Percentiles rank a stretch among this genome's conserved stretches.
phyloP scores from a whole-genome alignment of 2,113 vertebrate species.

The Lepisosteus osseus region DNA sequence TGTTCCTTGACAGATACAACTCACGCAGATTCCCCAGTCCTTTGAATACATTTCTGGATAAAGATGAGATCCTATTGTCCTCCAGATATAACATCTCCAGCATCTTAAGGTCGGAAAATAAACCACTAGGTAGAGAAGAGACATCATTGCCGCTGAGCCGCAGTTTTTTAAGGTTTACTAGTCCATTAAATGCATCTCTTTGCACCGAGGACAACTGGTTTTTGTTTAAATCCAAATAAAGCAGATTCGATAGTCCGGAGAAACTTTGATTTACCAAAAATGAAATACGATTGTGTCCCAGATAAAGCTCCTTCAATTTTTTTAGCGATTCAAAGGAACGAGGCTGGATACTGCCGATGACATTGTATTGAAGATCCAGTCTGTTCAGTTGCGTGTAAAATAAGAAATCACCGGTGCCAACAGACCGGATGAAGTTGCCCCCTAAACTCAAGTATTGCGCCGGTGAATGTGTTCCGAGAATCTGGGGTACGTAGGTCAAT shows the following conservation, averaged over 20 bases:
- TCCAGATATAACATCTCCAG: conserved; percentile 6
- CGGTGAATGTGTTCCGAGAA: background rate
- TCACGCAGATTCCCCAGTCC: conserved; percentile 1
- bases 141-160: conserved; percentile 4
- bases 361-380: conserved; percentile 23
- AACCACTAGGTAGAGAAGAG: background rate
- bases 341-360: background rate
- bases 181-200: background rate
- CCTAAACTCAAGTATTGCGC: conserved; percentile 13
- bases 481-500: conserved; percentile 1
- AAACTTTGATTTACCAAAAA: conserved; percentile 4
- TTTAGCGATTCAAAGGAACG: conserved; percentile 14
- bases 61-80: conserved; percentile 10
- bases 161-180: background rate
- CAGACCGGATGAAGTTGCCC: conserved; percentile 11
- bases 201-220: too few species aligned
- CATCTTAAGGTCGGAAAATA: background rate
- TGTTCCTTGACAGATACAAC: conserved; percentile 4
- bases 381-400: conserved; percentile 4
- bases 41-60: conserved; percentile 15
- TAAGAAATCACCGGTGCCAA: background rate
- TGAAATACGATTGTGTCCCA: conserved; percentile 6
- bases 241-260: background rate
- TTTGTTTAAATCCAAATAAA: too few species aligned
- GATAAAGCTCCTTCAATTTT: conserved; percentile 18